Percentiles rank a stretch among this genome's conserved stretches.
phyloP scores from a whole-genome alignment of 2,797 vertebrate species.

The Chaetodon trifasciatus region DNA sequence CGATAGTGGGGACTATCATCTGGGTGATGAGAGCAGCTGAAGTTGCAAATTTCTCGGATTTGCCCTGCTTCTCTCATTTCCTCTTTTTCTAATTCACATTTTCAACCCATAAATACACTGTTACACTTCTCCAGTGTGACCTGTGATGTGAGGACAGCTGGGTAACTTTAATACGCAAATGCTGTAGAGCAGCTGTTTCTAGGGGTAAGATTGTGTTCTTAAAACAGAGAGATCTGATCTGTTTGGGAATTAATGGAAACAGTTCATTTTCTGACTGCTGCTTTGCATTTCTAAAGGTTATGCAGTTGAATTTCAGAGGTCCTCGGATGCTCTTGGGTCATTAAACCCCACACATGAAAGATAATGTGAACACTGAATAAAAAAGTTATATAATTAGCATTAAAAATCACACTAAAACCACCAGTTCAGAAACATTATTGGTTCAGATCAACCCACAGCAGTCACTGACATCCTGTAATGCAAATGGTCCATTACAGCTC shows the following conservation, averaged over 20 bases:
- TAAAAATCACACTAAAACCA: conserved; percentile 5
- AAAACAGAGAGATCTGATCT: neutral
- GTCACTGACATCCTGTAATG: neutral
- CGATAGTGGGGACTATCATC: conserved; percentile 38
- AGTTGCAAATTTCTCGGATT: conserved; percentile 6
- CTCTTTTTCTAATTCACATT: neutral
- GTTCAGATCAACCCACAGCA: conserved; percentile 15
- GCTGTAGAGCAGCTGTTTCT: conserved; percentile 14
- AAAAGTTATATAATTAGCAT: conserved; percentile 8
- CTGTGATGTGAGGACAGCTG: conserved; percentile 21
- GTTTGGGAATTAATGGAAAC: conserved; percentile 18
- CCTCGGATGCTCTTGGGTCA: conserved; percentile 15
- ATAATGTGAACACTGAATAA: conserved; percentile 10
- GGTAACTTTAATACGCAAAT: conserved; percentile 7
- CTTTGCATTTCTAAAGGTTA: conserved; percentile 19
- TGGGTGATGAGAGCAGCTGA: conserved; percentile 3
- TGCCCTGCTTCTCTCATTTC: neutral
- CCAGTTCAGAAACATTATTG: conserved; percentile 5
- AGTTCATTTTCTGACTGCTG: conserved; percentile 11
- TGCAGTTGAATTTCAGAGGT: conserved; percentile 18
- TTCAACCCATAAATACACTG: conserved; percentile 11
- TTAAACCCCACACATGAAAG: conserved; percentile 23
- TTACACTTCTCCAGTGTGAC: neutral
- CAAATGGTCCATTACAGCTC: conserved; percentile 14
- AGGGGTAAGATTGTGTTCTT: neutral